Base-by-base conservation (phyloP, 1,140 invertebrate species). In the Drosophila orosa region DNA sequence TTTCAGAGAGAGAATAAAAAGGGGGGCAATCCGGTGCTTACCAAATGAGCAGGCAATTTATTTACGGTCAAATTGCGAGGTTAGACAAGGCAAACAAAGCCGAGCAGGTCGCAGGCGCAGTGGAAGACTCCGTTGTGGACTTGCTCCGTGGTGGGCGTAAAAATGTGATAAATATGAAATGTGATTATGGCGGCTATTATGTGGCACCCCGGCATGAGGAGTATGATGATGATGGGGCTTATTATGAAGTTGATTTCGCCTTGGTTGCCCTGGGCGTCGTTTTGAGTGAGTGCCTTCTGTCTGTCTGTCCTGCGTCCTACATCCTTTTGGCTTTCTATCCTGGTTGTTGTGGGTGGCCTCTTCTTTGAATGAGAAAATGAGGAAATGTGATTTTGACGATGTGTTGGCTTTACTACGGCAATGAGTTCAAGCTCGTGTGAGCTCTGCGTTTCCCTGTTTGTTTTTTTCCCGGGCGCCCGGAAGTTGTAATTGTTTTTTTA, bases 131-230 rank as follows among this genome's bases (percentile, higher is more conserved):
- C 48, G n/a, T n/a, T n/a, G 15, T 44, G 25, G 29, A 39, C 6
- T 27, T 29, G 31, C 44, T 60, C 31, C 54, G 47, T 65, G 80
- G 84, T 89, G 84, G 84, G 84, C 84, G 83, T 86, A 86, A 78
- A 87, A 91, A 91, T 91, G 89, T 91, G 89, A 91, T 91, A 91
- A 91, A 91, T 89, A 89, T 91, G 81, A 91, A 91, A 91, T 91
- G 89, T 77, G 89, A 91, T 91, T 91, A 91, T 91, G 84, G 80
- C 84, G 55, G 77, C 78, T 80, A 89, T 89, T 89, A 89, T 89
- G 74, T 80, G 71, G 73, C 68, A 66, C 73, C 60, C 54, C n/a
- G 22, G 12, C 45, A 17, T 1, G 45, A 24, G 50, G 19, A 68
- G 27, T 22, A 66, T 57, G 59, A 58, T 42, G 56, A 74, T 79